phyloP scores from a whole-genome alignment of 1,140 invertebrate species.

The Saccostrea cuccullata region DNA sequence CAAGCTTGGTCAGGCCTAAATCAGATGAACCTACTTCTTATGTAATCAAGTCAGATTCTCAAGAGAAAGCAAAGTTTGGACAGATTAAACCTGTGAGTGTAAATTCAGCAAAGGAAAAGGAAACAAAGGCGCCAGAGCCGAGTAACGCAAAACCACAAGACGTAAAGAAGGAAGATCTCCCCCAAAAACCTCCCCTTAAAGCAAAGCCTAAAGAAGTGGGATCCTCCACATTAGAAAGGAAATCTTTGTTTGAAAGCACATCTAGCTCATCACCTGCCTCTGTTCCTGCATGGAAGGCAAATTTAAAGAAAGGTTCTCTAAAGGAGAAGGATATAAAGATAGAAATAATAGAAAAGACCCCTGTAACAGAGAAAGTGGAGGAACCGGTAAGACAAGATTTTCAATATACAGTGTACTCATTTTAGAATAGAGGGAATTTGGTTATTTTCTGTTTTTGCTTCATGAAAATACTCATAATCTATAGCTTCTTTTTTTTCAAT shows the following conservation, averaged over 20 bases:
- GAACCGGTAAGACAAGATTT: slow-evolving; percentile 53
- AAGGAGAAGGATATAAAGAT: slow-evolving; percentile 64
- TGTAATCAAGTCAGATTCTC: slow-evolving; percentile 41
- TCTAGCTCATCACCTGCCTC: slow-evolving; percentile 36
- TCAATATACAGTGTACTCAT: no score
- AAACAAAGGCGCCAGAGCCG: background rate
- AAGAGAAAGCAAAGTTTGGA: slow-evolving; percentile 47
- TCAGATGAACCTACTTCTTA: background rate
- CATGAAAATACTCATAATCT: no score
- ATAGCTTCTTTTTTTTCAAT: no score
- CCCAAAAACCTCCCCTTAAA: slow-evolving; percentile 30
- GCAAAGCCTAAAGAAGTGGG: slow-evolving; percentile 22
- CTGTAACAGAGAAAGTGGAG: slow-evolving; percentile 36
- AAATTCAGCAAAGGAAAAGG: background rate
- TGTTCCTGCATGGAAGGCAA: slow-evolving; percentile 66
- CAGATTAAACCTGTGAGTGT: background rate
- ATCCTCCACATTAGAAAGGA: slow-evolving; percentile 28
- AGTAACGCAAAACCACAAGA: slow-evolving; percentile 23
- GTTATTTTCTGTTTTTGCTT: no score
- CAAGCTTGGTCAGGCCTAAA: slow-evolving; percentile 56
- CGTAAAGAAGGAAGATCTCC: slow-evolving; percentile 39
- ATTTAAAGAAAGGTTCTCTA: slow-evolving; percentile 55
- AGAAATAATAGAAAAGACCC: slow-evolving; percentile 66
- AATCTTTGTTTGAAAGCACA: slow-evolving; percentile 35
- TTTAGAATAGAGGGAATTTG: no score